Percentiles rank a stretch among this genome's conserved stretches.
These are phyloP conservation scores for Oreohelix idahoensis DNA, from an alignment of 1,140 invertebrate species.

Conservation along the genomic window DNA sequence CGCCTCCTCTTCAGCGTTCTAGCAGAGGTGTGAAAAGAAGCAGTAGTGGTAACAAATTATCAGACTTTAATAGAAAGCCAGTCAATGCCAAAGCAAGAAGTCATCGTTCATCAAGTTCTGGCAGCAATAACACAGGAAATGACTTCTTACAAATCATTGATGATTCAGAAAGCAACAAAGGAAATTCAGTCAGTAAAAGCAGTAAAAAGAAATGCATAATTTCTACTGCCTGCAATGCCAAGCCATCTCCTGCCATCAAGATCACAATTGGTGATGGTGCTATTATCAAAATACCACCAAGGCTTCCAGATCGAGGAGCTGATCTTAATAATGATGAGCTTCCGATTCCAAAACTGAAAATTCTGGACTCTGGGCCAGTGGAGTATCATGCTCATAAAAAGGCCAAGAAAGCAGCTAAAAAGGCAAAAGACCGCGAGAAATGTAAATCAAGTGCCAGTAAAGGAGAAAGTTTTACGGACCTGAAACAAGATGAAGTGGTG, in stretches of 20 bases:
- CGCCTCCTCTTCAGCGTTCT: background rate
- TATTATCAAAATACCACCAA: slow-evolving; percentile 39
- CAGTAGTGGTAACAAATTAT: slow-evolving; percentile 15
- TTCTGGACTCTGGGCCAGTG: background rate
- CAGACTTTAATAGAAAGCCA: slow-evolving; percentile 11
- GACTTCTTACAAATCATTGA: slow-evolving; percentile 13
- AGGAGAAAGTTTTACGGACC: background rate
- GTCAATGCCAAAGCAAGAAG: slow-evolving; percentile 2
- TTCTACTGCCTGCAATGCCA: slow-evolving; percentile 10
- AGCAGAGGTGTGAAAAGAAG: slow-evolving; percentile 3
- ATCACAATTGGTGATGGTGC: slow-evolving; percentile 37
- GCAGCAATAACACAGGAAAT: slow-evolving; percentile 1
- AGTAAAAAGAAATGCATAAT: slow-evolving; percentile 16
- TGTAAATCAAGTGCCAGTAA: slow-evolving; percentile 1
- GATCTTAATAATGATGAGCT: background rate
- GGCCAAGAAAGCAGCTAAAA: slow-evolving; percentile 41
- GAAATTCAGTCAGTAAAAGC: slow-evolving; percentile 5
- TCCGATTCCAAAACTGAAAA: slow-evolving; percentile 25
- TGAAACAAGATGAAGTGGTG: background rate
- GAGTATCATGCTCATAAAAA: slow-evolving; percentile 35
- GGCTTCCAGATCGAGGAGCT: slow-evolving; percentile 13
- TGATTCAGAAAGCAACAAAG: slow-evolving; percentile 19
- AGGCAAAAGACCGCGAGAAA: slow-evolving; percentile 33
- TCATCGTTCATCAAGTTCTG: slow-evolving; percentile 28
- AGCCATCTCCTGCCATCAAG: slow-evolving; percentile 36